Percentiles rank a stretch among this genome's conserved stretches.
Evolutionary conservation across 2,888 invertebrate genomes (phyloP).

Genomic region (Amblyjoppa fuscipennis): DNA sequence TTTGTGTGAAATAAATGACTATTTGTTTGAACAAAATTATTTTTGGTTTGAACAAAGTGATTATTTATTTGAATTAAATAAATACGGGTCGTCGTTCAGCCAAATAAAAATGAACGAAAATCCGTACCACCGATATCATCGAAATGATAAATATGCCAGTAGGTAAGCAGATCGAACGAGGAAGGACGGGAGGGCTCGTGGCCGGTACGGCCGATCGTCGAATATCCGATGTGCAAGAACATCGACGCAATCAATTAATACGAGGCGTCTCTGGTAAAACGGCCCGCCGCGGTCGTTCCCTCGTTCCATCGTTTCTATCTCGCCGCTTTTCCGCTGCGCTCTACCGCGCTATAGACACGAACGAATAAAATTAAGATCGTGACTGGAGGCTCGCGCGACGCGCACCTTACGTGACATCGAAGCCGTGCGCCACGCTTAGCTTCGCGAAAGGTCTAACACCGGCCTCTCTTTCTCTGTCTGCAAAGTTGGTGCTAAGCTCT

Average conservation of each 20-base stretch:
- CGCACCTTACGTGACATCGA: conserved; percentile 66
- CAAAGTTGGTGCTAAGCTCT: conserved; percentile 4
- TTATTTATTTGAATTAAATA: too few species aligned
- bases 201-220: conserved; percentile 34
- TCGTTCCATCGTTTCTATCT: conserved; percentile 33
- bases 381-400: conserved; percentile 55
- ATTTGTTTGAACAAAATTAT: too few species aligned
- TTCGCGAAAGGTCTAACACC: conserved; percentile 63
- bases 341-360: conserved; percentile 44
- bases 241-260: conserved; percentile 51
- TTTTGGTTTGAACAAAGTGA: too few species aligned
- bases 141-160: neutral
- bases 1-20: too few species aligned
- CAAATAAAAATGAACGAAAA: neutral
- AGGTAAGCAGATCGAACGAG: neutral
- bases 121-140: neutral
- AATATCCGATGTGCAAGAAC: conserved; percentile 31
- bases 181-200: conserved; percentile 4
- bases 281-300: conserved; percentile 25
- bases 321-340: neutral
- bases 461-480: neutral
- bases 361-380: conserved; percentile 67
- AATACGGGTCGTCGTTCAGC: too few species aligned
- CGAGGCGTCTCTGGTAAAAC: conserved; percentile 37
- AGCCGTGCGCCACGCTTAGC: conserved; percentile 51